phyloP scores from a whole-genome alignment of 2,113 vertebrate species.

The Hepsetus odoe region DNA sequence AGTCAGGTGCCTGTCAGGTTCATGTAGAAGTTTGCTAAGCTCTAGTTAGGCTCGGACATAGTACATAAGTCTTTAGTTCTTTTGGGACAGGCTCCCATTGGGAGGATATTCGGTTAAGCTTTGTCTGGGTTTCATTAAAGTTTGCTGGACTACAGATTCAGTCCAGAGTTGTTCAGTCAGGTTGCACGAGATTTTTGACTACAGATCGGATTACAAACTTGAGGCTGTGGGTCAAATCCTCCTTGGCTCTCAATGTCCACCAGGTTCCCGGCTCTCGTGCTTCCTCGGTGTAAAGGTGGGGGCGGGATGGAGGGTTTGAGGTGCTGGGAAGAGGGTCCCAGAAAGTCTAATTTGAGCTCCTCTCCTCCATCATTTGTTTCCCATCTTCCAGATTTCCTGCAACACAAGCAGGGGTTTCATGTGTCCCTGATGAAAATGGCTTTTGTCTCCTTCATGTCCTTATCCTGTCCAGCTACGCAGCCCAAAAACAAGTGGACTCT shows the following conservation, averaged over 20 bases:
- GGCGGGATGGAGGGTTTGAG: slow-evolving; percentile 61
- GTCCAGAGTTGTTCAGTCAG: background rate
- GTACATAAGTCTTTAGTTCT: no score
- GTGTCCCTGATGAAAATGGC: slow-evolving; percentile 61
- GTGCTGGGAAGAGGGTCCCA: slow-evolving; percentile 59
- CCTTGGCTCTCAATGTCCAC: slow-evolving; percentile 51
- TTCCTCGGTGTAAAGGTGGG: slow-evolving; percentile 67
- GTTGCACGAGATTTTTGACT: background rate
- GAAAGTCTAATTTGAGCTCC: slow-evolving; percentile 78
- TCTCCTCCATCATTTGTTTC: slow-evolving; percentile 59
- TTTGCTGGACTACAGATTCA: background rate
- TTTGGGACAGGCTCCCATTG: background rate
- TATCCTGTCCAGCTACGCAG: slow-evolving; percentile 61
- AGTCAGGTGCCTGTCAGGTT: no score
- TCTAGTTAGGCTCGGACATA: no score
- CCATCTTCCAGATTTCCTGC: slow-evolving; percentile 52
- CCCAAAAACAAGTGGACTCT: slow-evolving; percentile 40
- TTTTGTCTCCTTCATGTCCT: slow-evolving; percentile 71
- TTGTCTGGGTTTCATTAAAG: background rate
- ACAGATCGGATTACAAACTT: slow-evolving; percentile 38
- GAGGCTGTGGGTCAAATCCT: background rate
- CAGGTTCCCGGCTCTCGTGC: slow-evolving; percentile 64
- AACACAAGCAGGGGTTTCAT: slow-evolving; percentile 62
- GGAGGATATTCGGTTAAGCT: background rate
- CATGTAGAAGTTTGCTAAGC: no score